These are phyloP conservation scores for Triplophysa rosa DNA, from an alignment of 2,113 vertebrate genomes.

Conservation along the genomic window DNA sequence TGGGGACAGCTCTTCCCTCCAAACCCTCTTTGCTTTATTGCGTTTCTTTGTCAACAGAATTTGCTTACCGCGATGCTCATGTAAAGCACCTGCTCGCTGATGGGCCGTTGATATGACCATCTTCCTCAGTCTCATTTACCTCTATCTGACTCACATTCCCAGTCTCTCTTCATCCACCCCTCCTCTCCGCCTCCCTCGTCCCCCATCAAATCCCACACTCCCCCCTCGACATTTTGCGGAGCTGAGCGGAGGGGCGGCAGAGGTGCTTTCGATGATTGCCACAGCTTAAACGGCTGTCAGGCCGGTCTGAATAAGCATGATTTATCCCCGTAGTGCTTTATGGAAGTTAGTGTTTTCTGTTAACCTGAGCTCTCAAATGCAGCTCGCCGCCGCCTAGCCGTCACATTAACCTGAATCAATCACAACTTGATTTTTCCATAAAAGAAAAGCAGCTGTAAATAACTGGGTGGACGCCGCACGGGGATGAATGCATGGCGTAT, in stretches of 20 bases:
- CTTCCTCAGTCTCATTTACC: conserved; percentile 71
- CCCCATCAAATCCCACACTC: conserved; percentile 61
- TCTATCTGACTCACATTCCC: conserved; percentile 56
- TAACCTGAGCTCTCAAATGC: conserved; percentile 76
- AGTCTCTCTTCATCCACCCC: conserved; percentile 48
- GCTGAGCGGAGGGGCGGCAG: conserved; percentile 86
- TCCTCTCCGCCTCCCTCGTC: conserved; percentile 64
- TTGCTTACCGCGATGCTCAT: conserved; percentile 95
- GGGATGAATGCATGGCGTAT: conserved; percentile 54
- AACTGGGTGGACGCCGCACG: conserved; percentile 58
- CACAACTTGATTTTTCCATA: conserved; percentile 80
- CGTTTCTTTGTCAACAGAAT: conserved; percentile 94
- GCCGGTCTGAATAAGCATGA: conserved; percentile 94
- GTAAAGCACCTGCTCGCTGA: conserved; percentile 82
- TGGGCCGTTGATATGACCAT: conserved; percentile 86
- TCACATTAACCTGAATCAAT: conserved; percentile 83
- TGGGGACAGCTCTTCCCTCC: conserved; percentile 80
- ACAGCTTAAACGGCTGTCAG: conserved; percentile 98
- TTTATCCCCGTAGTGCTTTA: conserved; percentile 94
- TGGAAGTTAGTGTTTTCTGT: conserved; percentile 80
- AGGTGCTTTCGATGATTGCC: conserved; percentile 89
- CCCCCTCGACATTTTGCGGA: conserved; percentile 89
- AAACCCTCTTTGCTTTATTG: conserved; percentile 90
- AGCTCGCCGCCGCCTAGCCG: conserved; percentile 68
- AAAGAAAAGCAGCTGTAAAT: conserved; percentile 77